Percentiles rank a stretch among this genome's conserved stretches.
phyloP scores from a whole-genome alignment of 1,140 invertebrate species.

The Brachystomella parvula region DNA sequence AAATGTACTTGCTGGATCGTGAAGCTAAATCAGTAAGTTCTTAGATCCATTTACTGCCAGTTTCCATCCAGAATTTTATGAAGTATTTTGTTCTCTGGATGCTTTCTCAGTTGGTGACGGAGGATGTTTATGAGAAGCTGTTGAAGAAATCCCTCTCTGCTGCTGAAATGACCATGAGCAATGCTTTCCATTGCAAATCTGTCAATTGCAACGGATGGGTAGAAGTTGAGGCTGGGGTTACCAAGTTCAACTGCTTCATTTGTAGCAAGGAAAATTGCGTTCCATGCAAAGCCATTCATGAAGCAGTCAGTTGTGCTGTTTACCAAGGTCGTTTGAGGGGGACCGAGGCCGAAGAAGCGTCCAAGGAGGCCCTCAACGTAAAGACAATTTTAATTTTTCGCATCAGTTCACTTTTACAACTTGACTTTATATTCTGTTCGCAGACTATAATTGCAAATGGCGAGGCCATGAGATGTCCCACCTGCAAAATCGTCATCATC shows the following conservation, averaged over 20 bases:
- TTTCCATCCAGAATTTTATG: too few relatives aligned
- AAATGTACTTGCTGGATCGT: constrained; percentile 45
- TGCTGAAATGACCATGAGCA: constrained; percentile 69
- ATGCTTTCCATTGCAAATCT: constrained; percentile 85
- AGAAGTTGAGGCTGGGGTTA: constrained; percentile 56
- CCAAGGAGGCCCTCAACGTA: constrained; percentile 19
- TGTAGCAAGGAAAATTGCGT: constrained; percentile 74
- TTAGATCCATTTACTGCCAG: too few relatives aligned
- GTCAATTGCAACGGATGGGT: constrained; percentile 78
- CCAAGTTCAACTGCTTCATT: constrained; percentile 73
- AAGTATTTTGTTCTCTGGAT: too few relatives aligned
- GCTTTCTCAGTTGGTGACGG: constrained; percentile 45
- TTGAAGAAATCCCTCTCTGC: constrained; percentile 59
- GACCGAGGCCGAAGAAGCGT: constrained; percentile 9
- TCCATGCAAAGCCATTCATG: constrained; percentile 80
- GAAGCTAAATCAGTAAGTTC: constrained; percentile 50
- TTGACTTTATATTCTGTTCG: constrained; percentile 24
- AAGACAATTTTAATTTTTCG: too few relatives aligned
- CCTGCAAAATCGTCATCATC: constrained; percentile 71
- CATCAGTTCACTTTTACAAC: not conserved
- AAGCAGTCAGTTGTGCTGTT: constrained; percentile 71
- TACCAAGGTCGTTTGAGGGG: constrained; percentile 62
- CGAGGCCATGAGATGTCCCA: constrained; percentile 76
- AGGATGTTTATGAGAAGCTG: constrained; percentile 45
- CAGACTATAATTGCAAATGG: constrained; percentile 69